Percentiles rank a stretch among this genome's conserved stretches.
phyloP scores from a whole-genome alignment of 2,797 vertebrate genomes.

The Cirrhinus molitorella region DNA sequence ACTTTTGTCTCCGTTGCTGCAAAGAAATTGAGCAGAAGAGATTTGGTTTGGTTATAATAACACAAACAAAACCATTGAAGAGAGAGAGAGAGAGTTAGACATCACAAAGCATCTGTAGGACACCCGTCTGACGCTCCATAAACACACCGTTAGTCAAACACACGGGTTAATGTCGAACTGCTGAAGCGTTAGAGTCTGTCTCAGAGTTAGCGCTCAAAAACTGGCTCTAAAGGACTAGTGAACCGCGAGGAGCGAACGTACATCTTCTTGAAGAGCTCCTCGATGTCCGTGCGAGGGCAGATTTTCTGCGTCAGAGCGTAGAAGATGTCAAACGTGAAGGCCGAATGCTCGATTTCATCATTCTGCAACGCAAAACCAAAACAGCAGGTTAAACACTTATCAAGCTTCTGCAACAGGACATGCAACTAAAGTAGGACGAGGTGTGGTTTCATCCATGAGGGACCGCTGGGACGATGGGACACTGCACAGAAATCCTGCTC shows the following conservation, averaged over 20 bases:
- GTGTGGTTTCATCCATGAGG: neutral
- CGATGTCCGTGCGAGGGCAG: conserved; percentile 98
- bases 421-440: neutral
- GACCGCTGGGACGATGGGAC: neutral
- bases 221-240: neutral
- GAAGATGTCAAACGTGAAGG: conserved; percentile 97
- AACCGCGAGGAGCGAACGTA: conserved; percentile 68
- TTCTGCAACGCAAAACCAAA: conserved; percentile 82
- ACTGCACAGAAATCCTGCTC: neutral
- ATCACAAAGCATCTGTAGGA: conserved; percentile 61
- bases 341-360: conserved; percentile 93
- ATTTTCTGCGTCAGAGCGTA: conserved; percentile 99
- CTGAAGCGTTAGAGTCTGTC: conserved; percentile 86
- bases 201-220: conserved; percentile 84
- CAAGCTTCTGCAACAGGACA: neutral
- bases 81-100: conserved; percentile 63
- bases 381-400: neutral
- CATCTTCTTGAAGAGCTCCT: conserved; percentile 98
- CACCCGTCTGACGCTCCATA: neutral
- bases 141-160: conserved; percentile 77
- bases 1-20: conserved; percentile 99
- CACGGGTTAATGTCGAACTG: conserved; percentile 82
- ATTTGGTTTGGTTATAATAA: conserved; percentile 66
- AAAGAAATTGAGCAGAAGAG: conserved; percentile 97
- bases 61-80: conserved; percentile 72